Evolutionary conservation across 2,888 invertebrate genomes (phyloP), one percentile per base, ranked within the genome.

Genomic region (Plusia festucae): DNA sequence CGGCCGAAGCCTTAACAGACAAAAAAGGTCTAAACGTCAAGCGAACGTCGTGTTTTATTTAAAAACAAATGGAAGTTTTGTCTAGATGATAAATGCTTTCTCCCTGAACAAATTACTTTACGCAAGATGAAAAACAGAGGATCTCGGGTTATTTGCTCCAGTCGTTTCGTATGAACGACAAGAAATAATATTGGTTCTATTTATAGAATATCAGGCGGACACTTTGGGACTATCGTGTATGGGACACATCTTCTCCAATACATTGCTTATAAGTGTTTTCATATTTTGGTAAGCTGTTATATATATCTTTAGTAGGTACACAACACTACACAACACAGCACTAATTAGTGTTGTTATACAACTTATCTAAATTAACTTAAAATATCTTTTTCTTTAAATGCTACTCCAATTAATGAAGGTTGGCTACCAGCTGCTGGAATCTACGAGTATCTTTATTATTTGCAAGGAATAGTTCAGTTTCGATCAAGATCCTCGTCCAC

Each of bases 41-140:
- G 58, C 51, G 8, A 20, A 20, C 52, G 58, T 59, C 20, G 34
- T 51, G 32, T 32, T 22, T 59, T 59, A 44, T 44, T 59, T 34
- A 51, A 34, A 51, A 56, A 56, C 44, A 44, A 44, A 56, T 56
- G 40, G 20, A 52, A n/a, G 32, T 59, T 57, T 57, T 56, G 46
- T 56, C 20, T 49, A 20, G 46, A 24, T 30, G 44, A 58, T 58
- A 58, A 58, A 49, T 58, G 57, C 18, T 30, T 51, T 58, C 30
- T 18, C 49, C 18, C 51, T 18, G 46, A 49, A 18, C 18, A 49
- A 49, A 49, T 49, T 49, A 49, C 20, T 49, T 18, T 49, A 49
- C 20, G 46, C 46, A 18, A 49, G 46, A 49, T 49, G 22, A 59
- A 59, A 58, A 32, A 49, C 24, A 32, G 49, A 58, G 49, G 49